Evolutionary conservation across 2,797 vertebrate species (phyloP).

Genomic region (Syndactyla subalaris): DNA sequence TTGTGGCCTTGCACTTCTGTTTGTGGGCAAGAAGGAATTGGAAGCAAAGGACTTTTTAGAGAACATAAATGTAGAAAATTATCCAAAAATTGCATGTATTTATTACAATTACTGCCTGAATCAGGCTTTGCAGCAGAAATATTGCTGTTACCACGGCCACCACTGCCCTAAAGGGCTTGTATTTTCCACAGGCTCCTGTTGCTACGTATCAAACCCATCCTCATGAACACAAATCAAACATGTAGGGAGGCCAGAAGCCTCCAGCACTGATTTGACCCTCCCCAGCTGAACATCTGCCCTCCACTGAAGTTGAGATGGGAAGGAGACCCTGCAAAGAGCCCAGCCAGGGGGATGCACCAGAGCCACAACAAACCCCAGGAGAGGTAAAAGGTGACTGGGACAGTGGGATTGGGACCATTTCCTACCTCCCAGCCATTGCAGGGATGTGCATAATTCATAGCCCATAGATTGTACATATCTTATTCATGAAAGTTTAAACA

Average conservation of each 20-base stretch:
- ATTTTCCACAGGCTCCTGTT: not conserved
- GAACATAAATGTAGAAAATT: not conserved
- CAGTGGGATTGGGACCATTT: not conserved
- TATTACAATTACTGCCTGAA: not conserved
- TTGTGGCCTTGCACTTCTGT: not conserved
- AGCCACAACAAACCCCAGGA: not conserved
- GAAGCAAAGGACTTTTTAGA: not conserved
- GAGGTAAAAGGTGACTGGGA: not conserved
- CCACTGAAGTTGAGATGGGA: accelerated
- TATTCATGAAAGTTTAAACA: conserved; percentile 59
- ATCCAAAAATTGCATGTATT: not conserved
- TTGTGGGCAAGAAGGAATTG: not conserved
- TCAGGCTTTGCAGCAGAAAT: not conserved
- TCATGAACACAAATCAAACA: accelerated
- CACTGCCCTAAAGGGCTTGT: not conserved
- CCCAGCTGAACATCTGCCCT: not conserved
- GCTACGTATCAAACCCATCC: not conserved
- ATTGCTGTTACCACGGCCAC: not conserved
- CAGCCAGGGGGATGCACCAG: not conserved
- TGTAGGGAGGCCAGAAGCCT: accelerated
- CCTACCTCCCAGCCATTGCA: not conserved
- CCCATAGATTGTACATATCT: conserved; percentile 44
- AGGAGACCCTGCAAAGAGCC: not conserved
- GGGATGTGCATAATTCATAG: conserved; percentile 60
- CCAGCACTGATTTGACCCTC: not conserved